A percentile compares a stretch with the other conserved stretches of the same genome.
phyloP scores from a whole-genome alignment of 2,888 invertebrate species.

The Campoplex nolae region DNA sequence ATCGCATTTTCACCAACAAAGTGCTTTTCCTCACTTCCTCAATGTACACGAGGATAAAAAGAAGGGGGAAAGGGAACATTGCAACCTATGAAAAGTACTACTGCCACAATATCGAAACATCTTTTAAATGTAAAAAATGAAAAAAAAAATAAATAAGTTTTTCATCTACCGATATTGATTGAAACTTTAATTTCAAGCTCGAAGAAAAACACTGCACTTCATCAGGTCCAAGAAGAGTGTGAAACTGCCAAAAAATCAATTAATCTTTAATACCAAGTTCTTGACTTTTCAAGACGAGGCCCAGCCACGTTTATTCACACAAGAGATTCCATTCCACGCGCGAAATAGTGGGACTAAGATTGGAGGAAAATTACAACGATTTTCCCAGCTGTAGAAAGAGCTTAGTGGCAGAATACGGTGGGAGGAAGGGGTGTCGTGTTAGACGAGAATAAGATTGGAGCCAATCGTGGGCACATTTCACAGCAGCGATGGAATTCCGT shows the following conservation, averaged over 20 bases:
- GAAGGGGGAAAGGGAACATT: conserved; percentile 67
- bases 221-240: background rate
- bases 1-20: conserved; percentile 48
- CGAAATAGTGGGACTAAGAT: background rate
- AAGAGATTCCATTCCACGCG: background rate
- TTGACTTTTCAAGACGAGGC: background rate
- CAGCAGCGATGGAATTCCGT: conserved; percentile 45
- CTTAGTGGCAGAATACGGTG: background rate
- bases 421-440: background rate
- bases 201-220: background rate
- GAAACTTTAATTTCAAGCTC: background rate
- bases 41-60: background rate
- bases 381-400: conserved; percentile 25
- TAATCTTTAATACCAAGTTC: background rate
- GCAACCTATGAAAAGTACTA: conserved; percentile 47
- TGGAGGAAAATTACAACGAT: conserved; percentile 37
- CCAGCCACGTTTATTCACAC: background rate
- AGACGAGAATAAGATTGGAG: conserved; percentile 60
- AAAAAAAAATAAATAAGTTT: background rate
- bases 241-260: background rate
- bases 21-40: conserved; percentile 65
- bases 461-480: conserved; percentile 49
- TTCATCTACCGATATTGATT: background rate
- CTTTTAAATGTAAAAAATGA: background rate
- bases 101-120: background rate